Conservation (phyloP, 1,140 invertebrate genomes). For the Drosophila fuyamai region DNA sequence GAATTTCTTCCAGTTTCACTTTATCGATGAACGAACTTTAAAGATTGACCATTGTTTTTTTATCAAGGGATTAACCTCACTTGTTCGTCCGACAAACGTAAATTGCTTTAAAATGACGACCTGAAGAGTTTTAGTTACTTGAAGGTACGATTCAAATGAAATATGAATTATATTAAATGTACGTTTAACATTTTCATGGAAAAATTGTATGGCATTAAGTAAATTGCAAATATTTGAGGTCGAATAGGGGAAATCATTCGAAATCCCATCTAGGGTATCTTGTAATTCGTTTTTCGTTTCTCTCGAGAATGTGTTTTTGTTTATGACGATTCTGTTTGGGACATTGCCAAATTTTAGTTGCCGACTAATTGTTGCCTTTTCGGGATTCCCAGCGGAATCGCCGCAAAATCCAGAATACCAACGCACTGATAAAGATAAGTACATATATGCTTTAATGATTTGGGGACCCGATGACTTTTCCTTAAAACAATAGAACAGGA, state of each 20-base stretch:
- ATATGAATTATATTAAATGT: background rate
- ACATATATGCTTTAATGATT: slow-evolving; percentile 18
- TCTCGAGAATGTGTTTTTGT: slow-evolving; percentile 15
- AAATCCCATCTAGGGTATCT: background rate
- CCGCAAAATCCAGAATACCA: slow-evolving; percentile 9
- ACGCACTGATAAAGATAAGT: background rate
- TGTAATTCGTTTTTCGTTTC: background rate
- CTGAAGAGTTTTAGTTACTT: background rate
- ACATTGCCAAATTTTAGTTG: slow-evolving; percentile 45
- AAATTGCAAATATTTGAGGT: background rate
- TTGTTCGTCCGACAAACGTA: background rate
- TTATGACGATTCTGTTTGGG: slow-evolving; percentile 42
- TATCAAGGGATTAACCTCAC: slow-evolving; percentile 8
- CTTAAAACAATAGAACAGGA: slow-evolving; percentile 19
- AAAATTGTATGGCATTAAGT: slow-evolving; percentile 6
- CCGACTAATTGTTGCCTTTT: slow-evolving; percentile 49
- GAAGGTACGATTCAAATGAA: background rate
- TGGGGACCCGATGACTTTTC: slow-evolving; percentile 19
- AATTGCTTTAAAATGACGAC: slow-evolving; percentile 10
- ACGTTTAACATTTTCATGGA: too few species aligned
- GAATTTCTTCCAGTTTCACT: background rate
- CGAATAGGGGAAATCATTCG: background rate
- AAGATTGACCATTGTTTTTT: background rate
- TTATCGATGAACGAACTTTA: slow-evolving; percentile 1
- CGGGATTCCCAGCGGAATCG: slow-evolving; percentile 23